Evolutionary conservation across 1,140 invertebrate species (phyloP).

Genomic region (Tetraneura akinire): DNA sequence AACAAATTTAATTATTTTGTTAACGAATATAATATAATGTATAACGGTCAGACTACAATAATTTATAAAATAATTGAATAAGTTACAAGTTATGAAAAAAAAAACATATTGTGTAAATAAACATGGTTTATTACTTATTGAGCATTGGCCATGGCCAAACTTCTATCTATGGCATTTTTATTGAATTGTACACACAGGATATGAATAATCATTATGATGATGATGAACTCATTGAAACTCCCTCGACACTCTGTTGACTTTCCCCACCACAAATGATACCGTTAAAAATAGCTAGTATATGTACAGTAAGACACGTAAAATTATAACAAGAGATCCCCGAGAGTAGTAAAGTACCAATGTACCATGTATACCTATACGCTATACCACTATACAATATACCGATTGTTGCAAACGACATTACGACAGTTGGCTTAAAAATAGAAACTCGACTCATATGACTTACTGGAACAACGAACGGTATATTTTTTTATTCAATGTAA

Average conservation of each 20-base stretch:
- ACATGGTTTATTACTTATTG: no score
- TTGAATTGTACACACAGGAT: background rate
- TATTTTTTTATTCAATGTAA: background rate
- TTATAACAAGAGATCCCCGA: background rate
- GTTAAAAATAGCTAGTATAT: constrained; percentile 18
- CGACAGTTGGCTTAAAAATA: constrained; percentile 16
- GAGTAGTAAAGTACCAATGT: background rate
- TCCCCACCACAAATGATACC: constrained; percentile 8
- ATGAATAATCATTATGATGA: background rate
- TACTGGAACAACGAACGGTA: constrained; percentile 11
- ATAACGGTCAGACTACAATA: no score
- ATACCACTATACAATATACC: no score
- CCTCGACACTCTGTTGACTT: background rate
- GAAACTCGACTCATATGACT: constrained; percentile 6
- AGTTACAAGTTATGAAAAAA: no score
- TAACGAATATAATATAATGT: no score
- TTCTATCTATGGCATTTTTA: background rate
- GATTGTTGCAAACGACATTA: background rate
- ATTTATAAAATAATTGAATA: no score
- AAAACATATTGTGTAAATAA: no score
- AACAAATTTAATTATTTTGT: no score
- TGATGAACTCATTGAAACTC: constrained; percentile 6
- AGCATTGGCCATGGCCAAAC: background rate
- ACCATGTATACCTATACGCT: no score
- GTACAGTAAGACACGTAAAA: background rate